These are phyloP conservation scores for Hemitrygon akajei DNA, from an alignment of 2,797 vertebrate species.

Conservation along the genomic window DNA sequence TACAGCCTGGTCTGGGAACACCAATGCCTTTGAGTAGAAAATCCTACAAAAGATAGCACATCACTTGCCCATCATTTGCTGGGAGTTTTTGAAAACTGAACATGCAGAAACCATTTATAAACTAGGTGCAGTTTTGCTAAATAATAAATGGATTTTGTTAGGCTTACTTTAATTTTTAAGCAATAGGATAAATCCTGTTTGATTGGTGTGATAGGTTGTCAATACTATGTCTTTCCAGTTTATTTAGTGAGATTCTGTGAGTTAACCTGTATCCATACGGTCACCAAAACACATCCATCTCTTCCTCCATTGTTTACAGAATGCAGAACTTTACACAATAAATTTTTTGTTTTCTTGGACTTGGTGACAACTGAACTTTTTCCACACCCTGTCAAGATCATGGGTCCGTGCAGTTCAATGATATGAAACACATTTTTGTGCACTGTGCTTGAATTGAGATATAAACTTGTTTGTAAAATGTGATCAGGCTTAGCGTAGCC, in stretches of 20 bases:
- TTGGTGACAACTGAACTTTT: background rate
- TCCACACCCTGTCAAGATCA: background rate
- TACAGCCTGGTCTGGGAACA: too few relatives aligned
- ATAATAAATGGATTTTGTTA: background rate
- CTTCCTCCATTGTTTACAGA: background rate
- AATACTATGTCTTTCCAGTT: background rate
- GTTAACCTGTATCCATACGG: background rate
- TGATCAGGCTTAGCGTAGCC: too few relatives aligned
- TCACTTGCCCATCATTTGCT: background rate
- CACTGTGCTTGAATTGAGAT: too few relatives aligned
- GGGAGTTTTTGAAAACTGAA: background rate
- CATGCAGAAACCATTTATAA: background rate
- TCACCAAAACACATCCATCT: background rate
- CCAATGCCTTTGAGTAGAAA: too few relatives aligned
- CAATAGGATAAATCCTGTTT: background rate
- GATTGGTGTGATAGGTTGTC: background rate
- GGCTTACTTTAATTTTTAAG: background rate
- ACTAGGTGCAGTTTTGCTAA: background rate
- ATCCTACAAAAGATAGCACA: too few relatives aligned
- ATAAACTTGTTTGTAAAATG: too few relatives aligned
- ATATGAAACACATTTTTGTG: too few relatives aligned
- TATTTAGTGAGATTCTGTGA: background rate
- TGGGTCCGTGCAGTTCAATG: too few relatives aligned
- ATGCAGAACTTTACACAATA: background rate
- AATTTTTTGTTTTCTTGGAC: background rate